Conservation (phyloP, 2,113 vertebrate genomes). For the Festucalex cinctus region DNA sequence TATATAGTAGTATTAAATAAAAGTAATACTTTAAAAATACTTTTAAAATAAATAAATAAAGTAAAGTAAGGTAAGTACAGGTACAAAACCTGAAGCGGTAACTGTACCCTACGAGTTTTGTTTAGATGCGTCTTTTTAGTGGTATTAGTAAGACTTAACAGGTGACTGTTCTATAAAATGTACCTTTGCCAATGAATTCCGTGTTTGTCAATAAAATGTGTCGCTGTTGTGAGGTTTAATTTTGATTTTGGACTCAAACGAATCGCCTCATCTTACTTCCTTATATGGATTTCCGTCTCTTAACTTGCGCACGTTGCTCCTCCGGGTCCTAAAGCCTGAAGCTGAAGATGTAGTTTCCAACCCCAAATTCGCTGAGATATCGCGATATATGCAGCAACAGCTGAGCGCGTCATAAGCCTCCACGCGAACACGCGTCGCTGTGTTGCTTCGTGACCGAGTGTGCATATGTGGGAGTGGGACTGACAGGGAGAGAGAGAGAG, state of each 20-base stretch:
- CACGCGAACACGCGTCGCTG: background rate
- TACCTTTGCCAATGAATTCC: background rate
- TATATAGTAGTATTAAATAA: too few relatives aligned
- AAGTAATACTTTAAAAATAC: too few relatives aligned
- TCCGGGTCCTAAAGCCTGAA: background rate
- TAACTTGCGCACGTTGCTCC: background rate
- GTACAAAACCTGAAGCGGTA: background rate
- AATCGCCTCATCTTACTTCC: too few relatives aligned
- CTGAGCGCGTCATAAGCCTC: slow-evolving; percentile 25
- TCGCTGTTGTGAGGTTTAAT: background rate
- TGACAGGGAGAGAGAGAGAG: background rate
- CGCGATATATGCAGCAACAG: slow-evolving; percentile 20
- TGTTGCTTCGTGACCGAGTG: background rate
- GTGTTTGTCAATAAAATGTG: background rate
- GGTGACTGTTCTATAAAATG: background rate
- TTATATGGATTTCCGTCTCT: background rate
- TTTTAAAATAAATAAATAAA: too few relatives aligned
- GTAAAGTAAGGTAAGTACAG: background rate
- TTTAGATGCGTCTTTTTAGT: background rate
- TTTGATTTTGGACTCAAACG: background rate
- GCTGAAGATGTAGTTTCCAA: background rate
- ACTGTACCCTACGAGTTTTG: background rate
- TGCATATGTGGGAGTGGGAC: background rate
- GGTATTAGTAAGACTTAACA: background rate
- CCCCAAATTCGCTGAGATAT: background rate